A percentile compares a stretch with the other conserved stretches of the same genome.
Evolutionary conservation across 2,113 vertebrate genomes (phyloP).

Genomic region (Phoenicopterus ruber): DNA sequence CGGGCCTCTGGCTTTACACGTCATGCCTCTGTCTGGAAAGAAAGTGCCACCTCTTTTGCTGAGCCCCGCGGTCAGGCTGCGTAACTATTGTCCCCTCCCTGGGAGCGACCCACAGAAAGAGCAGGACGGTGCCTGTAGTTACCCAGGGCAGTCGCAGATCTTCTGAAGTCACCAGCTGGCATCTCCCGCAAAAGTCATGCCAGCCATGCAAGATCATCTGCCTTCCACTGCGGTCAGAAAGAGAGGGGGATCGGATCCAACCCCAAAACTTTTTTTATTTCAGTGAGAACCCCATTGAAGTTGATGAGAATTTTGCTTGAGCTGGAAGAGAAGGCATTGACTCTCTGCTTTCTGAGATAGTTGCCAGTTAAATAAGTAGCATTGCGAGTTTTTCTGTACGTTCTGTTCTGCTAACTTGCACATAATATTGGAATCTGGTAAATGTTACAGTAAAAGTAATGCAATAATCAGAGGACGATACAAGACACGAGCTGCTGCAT

Average conservation of each 20-base stretch:
- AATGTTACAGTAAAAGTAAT: neutral
- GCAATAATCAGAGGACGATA: neutral
- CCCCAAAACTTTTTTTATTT: neutral
- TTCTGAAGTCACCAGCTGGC: neutral
- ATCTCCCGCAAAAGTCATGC: neutral
- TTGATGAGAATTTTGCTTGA: neutral
- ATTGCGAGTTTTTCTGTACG: neutral
- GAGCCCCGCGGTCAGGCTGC: rapidly evolving
- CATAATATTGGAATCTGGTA: neutral
- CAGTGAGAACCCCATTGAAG: neutral
- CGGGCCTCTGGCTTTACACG: neutral
- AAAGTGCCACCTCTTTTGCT: neutral
- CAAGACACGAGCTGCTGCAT: neutral
- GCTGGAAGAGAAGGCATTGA: neutral
- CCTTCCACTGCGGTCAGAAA: neutral
- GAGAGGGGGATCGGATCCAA: neutral
- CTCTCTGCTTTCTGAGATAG: neutral
- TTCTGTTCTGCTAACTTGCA: neutral
- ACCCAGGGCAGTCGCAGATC: neutral
- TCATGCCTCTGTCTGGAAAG: neutral
- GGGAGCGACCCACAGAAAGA: neutral
- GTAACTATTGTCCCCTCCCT: neutral
- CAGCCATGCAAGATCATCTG: neutral
- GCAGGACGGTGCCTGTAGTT: neutral
- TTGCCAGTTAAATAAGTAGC: neutral